Conservation (phyloP, 2,888 invertebrate species). For the Cerceris ruficornis region DNA sequence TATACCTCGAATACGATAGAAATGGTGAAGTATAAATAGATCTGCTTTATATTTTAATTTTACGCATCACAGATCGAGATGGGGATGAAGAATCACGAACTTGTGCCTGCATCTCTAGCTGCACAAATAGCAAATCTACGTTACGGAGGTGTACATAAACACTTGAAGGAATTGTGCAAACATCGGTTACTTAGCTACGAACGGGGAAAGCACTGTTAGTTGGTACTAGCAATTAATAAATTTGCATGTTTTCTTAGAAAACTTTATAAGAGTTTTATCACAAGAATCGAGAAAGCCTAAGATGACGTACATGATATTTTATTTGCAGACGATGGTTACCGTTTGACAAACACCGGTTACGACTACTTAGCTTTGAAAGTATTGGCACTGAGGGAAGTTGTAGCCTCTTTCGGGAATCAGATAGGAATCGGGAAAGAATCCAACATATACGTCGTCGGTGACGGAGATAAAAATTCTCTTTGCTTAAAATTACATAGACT, state of each 20-base stretch:
- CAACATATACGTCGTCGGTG: constrained; percentile 95
- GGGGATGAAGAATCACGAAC: constrained; percentile 99
- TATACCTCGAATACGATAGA: constrained; percentile 6
- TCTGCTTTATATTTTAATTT: not conserved
- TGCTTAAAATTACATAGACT: constrained; percentile 96
- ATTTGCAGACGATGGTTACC: constrained; percentile 94
- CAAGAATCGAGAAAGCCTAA: not conserved
- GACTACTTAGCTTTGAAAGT: constrained; percentile 97
- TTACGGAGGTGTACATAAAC: constrained; percentile 96
- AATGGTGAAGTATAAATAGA: not conserved
- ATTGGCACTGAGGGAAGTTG: constrained; percentile 89
- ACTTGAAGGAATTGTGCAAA: constrained; percentile 94
- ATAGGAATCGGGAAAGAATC: constrained; percentile 99
- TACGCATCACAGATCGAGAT: constrained; percentile 92
- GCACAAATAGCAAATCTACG: constrained; percentile 96
- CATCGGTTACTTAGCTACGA: constrained; percentile 96
- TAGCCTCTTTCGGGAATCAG: constrained; percentile 97
- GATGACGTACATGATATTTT: not conserved
- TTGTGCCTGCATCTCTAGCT: constrained; percentile 94
- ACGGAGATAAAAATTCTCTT: constrained; percentile 89
- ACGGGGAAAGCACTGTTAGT: constrained; percentile 94
- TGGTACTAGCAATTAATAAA: constrained; percentile 83
- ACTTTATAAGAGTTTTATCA: too few species aligned
- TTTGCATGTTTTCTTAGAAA: not conserved
- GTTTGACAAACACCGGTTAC: constrained; percentile 97